A percentile compares a stretch with the other conserved stretches of the same genome.
Conservation (phyloP, 1,140 invertebrate species). For the Saccostrea echinata region DNA sequence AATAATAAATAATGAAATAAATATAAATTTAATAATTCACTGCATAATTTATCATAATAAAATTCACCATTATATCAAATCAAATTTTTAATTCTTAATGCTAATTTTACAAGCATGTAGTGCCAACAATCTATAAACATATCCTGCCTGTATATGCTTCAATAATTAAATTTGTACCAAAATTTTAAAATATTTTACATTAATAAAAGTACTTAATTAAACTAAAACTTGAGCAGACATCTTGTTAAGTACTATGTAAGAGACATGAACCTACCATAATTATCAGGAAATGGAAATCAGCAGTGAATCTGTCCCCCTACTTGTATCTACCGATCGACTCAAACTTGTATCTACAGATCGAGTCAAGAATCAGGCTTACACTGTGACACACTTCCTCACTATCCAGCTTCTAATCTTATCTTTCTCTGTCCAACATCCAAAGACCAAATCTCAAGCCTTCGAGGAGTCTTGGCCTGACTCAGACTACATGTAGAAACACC, state of each 20-base stretch:
- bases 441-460: background rate
- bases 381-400: constrained; percentile 15
- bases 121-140: too few species aligned
- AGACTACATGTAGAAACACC: background rate
- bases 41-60: too few species aligned
- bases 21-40: too few species aligned
- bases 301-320: background rate
- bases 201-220: background rate
- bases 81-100: too few species aligned
- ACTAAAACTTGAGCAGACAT: background rate
- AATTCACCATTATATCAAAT: too few species aligned
- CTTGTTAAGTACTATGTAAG: background rate
- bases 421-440: constrained; percentile 28
- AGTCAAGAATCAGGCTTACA: background rate
- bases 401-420: constrained; percentile 9
- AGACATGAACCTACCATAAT: background rate
- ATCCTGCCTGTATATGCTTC: too few species aligned
- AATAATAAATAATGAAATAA: too few species aligned
- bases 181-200: background rate
- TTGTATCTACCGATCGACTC: background rate
- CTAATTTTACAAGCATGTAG: too few species aligned
- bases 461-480: background rate
- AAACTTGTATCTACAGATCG: background rate
- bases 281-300: background rate
- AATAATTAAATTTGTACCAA: background rate